These are phyloP conservation scores for Telmatochromis sp. DNA, from an alignment of 2,113 vertebrate genomes.

Conservation along the genomic window DNA sequence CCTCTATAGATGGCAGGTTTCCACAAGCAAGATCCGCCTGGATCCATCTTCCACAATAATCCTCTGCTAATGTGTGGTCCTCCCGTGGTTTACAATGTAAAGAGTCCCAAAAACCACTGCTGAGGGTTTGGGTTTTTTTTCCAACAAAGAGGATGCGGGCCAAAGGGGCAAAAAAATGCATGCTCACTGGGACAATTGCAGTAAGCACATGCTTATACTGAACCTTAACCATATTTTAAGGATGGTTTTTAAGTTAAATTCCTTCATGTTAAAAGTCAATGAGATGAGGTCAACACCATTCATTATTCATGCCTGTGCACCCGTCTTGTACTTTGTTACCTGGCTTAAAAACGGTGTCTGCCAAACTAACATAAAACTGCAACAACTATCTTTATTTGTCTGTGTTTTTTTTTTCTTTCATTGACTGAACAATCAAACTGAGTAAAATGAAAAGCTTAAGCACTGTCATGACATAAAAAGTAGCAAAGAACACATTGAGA, in stretches of 20 bases:
- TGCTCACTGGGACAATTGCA: not conserved
- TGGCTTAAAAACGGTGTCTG: not conserved
- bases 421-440: not conserved
- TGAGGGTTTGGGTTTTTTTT: not conserved
- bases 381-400: not conserved
- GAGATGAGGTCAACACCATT: not conserved
- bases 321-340: not conserved
- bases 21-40: constrained; percentile 6
- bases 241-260: not conserved
- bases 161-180: not conserved
- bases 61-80: constrained; percentile 52
- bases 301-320: not conserved
- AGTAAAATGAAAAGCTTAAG: not conserved
- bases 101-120: constrained; percentile 17
- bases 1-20: constrained; percentile 13
- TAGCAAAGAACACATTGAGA: not conserved
- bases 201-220: not conserved
- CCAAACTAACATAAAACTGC: not conserved
- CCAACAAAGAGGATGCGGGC: not conserved
- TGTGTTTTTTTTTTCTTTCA: not conserved
- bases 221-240: not conserved
- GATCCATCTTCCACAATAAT: not conserved
- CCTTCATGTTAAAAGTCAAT: not conserved
- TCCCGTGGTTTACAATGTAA: constrained; percentile 1
- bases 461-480: not conserved